A percentile compares a stretch with the other conserved stretches of the same genome.
phyloP scores from a whole-genome alignment of 2,113 vertebrate species.

The Crypturellus undulatus region DNA sequence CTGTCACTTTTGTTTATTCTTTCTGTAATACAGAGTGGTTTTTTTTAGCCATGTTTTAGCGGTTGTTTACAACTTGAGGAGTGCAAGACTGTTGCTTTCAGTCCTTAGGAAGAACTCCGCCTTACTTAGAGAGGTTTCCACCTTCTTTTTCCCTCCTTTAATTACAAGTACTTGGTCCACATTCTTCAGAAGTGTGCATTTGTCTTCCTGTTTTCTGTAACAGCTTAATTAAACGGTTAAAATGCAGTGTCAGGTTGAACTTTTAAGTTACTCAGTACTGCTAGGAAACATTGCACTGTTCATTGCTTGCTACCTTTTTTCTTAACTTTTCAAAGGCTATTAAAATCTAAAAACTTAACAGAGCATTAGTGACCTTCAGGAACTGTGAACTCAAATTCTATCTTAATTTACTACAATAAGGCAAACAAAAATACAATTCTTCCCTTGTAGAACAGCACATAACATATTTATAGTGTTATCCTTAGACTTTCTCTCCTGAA shows the following conservation, averaged over 20 bases:
- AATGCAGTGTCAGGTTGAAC: background rate
- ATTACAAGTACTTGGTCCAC: background rate
- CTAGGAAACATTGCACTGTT: background rate
- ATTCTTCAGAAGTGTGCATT: background rate
- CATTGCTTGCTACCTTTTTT: background rate
- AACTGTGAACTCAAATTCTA: background rate
- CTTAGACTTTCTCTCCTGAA: background rate
- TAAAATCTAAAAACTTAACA: background rate
- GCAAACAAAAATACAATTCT: background rate
- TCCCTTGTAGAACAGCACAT: background rate
- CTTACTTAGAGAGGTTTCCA: background rate
- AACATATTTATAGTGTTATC: conserved; percentile 14
- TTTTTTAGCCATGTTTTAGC: background rate
- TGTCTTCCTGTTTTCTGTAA: background rate
- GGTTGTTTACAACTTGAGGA: background rate
- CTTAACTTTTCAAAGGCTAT: background rate
- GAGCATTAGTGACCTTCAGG: background rate
- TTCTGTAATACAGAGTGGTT: background rate
- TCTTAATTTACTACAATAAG: background rate
- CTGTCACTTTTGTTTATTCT: background rate
- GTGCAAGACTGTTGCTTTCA: background rate
- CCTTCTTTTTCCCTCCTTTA: background rate
- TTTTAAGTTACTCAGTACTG: background rate
- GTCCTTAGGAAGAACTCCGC: background rate
- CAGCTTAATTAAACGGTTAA: background rate